Conservation (phyloP, 2,797 vertebrate genomes). For the Micropoecilia bifurca region DNA sequence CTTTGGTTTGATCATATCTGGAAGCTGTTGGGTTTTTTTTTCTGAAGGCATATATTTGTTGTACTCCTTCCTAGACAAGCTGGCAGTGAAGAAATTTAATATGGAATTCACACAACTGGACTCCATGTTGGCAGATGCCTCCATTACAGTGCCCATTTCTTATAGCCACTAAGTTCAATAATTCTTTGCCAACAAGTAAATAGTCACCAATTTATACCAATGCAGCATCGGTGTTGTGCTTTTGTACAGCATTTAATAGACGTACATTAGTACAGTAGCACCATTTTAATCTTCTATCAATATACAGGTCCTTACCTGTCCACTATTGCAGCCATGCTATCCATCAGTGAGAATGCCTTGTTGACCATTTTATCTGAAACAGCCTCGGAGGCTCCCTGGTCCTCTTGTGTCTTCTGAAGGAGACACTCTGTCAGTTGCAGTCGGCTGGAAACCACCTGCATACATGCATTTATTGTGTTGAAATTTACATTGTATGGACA, state of each 20-base stretch:
- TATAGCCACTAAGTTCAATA: not conserved
- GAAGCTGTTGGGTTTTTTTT: not conserved
- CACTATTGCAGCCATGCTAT: slow-evolving; percentile 68
- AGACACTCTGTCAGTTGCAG: slow-evolving; percentile 71
- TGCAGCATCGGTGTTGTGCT: not conserved
- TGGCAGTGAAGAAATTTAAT: not conserved
- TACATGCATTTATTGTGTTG: not conserved
- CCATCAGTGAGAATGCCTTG: slow-evolving; percentile 67
- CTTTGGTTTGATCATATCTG: not conserved
- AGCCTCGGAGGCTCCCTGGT: slow-evolving; percentile 58
- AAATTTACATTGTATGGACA: not conserved
- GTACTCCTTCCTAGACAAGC: not conserved
- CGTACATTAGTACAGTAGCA: no score
- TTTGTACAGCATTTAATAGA: not conserved
- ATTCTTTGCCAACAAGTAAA: not conserved
- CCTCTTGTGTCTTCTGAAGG: slow-evolving; percentile 63
- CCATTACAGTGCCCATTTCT: not conserved
- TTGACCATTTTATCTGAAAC: slow-evolving; percentile 66
- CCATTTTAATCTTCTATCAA: not conserved
- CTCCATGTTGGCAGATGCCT: not conserved
- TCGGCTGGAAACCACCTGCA: slow-evolving; percentile 66
- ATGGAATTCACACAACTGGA: not conserved
- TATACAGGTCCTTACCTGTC: slow-evolving; percentile 55
- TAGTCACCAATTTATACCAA: not conserved
- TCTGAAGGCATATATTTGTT: not conserved